A percentile compares a stretch with the other conserved stretches of the same genome.
Evolutionary conservation across 1,140 invertebrate genomes (phyloP).

Genomic region (Drosophila bocki): DNA sequence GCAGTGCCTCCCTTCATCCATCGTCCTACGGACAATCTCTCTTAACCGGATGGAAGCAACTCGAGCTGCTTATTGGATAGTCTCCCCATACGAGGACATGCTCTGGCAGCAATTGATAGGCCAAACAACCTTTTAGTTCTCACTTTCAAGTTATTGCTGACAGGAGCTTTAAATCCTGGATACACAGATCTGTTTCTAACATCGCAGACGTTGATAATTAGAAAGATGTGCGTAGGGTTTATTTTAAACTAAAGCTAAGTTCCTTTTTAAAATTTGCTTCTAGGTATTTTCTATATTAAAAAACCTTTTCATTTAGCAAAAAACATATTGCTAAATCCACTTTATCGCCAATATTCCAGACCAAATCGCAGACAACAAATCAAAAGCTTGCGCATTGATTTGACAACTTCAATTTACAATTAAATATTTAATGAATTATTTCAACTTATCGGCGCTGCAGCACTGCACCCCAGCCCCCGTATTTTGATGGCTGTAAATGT

Average conservation of each 20-base stretch:
- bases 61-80: slow-evolving; percentile 70
- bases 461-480: neutral
- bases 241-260: neutral
- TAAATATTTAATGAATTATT: slow-evolving; percentile 45
- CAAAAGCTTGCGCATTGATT: slow-evolving; percentile 30
- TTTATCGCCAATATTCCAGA: neutral
- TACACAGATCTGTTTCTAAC: neutral
- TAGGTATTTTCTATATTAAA: neutral
- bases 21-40: slow-evolving; percentile 12
- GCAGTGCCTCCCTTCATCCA: neutral
- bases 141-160: slow-evolving; percentile 46
- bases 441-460: slow-evolving; percentile 25
- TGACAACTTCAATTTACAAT: slow-evolving; percentile 46
- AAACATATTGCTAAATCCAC: slow-evolving; percentile 2
- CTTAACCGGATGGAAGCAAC: slow-evolving; percentile 51
- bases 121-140: slow-evolving; percentile 33
- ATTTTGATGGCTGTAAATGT: slow-evolving; percentile 28
- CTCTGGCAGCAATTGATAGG: slow-evolving; percentile 48
- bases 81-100: slow-evolving; percentile 4
- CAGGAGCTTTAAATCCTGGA: neutral
- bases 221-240: neutral
- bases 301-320: neutral
- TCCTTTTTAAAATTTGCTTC: neutral
- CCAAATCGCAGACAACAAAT: slow-evolving; percentile 29
- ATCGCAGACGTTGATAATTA: neutral